These are phyloP conservation scores for Zoanthus sansibaricus DNA, from an alignment of 92 coral and sea anemone species.

Conservation along the genomic window DNA sequence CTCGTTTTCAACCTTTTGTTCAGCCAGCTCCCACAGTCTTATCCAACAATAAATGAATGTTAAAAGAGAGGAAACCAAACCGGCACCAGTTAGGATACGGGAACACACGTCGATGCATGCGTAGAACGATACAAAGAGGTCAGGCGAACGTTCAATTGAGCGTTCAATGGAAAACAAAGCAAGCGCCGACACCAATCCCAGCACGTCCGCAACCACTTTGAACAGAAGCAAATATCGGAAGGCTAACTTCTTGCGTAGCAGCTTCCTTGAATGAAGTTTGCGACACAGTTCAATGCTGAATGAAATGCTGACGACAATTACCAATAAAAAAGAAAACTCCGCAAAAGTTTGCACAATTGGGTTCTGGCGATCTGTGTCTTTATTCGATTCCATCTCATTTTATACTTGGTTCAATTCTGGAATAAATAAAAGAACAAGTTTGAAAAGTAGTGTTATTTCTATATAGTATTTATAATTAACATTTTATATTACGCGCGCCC, in stretches of 20 bases:
- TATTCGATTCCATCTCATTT: neutral
- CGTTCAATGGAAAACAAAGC: slow-evolving; percentile 8
- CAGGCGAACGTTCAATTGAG: neutral
- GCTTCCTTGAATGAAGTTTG: neutral
- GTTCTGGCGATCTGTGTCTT: neutral
- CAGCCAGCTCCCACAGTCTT: neutral
- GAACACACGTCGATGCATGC: neutral
- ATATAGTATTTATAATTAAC: too few species aligned
- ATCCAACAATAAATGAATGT: neutral
- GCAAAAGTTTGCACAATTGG: neutral
- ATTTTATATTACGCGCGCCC: too few species aligned
- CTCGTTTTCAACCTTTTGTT: neutral
- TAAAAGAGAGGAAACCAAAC: slow-evolving; percentile 2
- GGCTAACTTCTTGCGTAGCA: neutral
- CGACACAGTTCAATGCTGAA: slow-evolving; percentile 6
- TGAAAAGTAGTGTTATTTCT: neutral
- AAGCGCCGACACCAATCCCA: neutral
- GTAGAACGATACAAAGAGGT: neutral
- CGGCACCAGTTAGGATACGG: neutral
- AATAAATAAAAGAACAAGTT: neutral
- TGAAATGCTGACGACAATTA: neutral
- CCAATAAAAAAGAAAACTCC: neutral
- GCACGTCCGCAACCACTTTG: slow-evolving; percentile 9
- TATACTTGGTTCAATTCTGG: neutral
- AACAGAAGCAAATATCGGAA: slow-evolving; percentile 13